Conservation (phyloP, 1,140 invertebrate species). For the Drosophila nebulosa region DNA sequence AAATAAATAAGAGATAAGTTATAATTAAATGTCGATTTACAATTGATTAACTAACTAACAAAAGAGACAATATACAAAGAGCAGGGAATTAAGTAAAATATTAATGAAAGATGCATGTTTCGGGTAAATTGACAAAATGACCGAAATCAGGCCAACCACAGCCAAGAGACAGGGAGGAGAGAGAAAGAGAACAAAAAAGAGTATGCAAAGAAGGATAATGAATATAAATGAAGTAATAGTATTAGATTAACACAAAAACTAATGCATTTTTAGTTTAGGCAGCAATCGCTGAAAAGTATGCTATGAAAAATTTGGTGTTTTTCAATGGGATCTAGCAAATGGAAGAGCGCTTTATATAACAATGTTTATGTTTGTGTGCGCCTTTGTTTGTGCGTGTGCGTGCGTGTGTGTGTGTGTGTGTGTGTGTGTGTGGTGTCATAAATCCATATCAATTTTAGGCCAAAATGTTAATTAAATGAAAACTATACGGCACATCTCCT, state of each 20-base stretch:
- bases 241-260: conserved; percentile 62
- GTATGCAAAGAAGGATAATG: conserved; percentile 35
- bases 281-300: neutral
- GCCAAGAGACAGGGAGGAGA: too few relatives aligned
- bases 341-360: neutral
- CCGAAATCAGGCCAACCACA: neutral
- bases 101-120: neutral
- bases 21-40: conserved; percentile 71
- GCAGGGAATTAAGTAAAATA: conserved; percentile 21
- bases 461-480: conserved; percentile 73
- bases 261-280: neutral
- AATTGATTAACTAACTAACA: conserved; percentile 51
- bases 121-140: neutral
- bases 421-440: conserved; percentile 26
- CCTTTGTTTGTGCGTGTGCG: neutral
- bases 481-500: conserved; percentile 12
- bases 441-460: conserved; percentile 39
- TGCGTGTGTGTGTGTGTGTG: neutral
- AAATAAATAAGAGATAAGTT: conserved; percentile 64
- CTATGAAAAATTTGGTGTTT: conserved; percentile 18
- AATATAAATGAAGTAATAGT: conserved; percentile 69
- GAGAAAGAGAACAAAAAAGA: neutral
- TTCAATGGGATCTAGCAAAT: conserved; percentile 16
- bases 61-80: neutral
- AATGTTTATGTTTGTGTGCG: too few relatives aligned